A percentile compares a stretch with the other conserved stretches of the same genome.
These are phyloP conservation scores for Rhinatrema bivittatum DNA, from an alignment of 2,797 vertebrate species.

Conservation along the genomic window DNA sequence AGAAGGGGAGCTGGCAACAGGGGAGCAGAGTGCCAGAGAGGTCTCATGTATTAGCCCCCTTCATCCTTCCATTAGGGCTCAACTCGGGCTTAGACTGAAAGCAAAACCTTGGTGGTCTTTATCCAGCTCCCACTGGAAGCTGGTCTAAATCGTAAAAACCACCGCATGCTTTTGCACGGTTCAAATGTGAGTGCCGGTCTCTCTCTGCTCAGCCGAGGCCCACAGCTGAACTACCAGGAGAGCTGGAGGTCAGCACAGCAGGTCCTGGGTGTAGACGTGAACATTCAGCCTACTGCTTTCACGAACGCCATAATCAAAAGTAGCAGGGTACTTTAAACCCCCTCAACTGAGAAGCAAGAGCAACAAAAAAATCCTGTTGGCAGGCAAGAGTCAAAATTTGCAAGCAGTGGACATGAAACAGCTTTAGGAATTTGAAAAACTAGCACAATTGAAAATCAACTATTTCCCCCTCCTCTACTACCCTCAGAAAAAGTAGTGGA, in stretches of 20 bases:
- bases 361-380: conserved; percentile 8
- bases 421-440: conserved; percentile 38
- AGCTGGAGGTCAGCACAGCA: no score
- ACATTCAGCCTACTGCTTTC: no score
- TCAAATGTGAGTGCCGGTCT: no score
- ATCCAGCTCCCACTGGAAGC: not conserved
- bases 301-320: conserved; percentile 16
- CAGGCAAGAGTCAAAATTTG: conserved; percentile 9
- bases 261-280: no score
- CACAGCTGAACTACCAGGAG: no score
- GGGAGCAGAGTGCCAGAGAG: no score
- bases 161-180: no score
- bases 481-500: conserved; percentile 54
- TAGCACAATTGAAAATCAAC: conserved; percentile 12
- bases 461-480: conserved; percentile 23
- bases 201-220: no score
- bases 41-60: no score
- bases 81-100: not conserved
- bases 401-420: conserved; percentile 17
- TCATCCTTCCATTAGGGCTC: not conserved
- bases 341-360: conserved; percentile 10
- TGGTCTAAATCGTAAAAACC: no score
- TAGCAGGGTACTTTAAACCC: conserved; percentile 4
- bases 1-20: no score
- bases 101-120: conserved; percentile 3